Evolutionary conservation across 2,797 vertebrate genomes (phyloP).

Genomic region (Parotocinclus haroldoi): DNA sequence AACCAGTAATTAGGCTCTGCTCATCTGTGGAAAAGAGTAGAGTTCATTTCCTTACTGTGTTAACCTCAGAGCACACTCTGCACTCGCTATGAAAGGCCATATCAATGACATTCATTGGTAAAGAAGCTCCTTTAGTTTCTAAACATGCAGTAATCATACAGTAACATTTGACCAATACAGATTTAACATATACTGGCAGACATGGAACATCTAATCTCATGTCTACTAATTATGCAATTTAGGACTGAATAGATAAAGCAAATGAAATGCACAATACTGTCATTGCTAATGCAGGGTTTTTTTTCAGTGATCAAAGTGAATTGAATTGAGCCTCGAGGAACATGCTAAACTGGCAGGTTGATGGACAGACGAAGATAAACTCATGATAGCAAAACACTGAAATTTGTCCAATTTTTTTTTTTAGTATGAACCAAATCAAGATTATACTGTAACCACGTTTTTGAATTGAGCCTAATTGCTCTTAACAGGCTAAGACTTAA

Average conservation of each 20-base stretch:
- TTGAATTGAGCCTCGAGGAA: too few relatives aligned
- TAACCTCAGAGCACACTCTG: slow-evolving; percentile 42
- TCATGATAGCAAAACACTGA: too few relatives aligned
- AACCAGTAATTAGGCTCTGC: slow-evolving; percentile 51
- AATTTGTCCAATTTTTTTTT: too few relatives aligned
- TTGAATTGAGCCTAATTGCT: too few relatives aligned
- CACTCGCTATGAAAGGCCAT: slow-evolving; percentile 1
- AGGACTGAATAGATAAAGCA: neutral
- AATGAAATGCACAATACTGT: too few relatives aligned
- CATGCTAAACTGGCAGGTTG: too few relatives aligned
- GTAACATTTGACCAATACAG: neutral
- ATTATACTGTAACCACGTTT: too few relatives aligned
- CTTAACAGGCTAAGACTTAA: too few relatives aligned
- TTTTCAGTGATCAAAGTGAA: too few relatives aligned
- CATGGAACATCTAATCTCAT: neutral
- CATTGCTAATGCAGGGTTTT: too few relatives aligned
- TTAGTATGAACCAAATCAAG: too few relatives aligned
- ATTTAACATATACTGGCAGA: neutral
- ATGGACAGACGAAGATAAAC: too few relatives aligned
- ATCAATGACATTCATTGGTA: neutral
- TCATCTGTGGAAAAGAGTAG: slow-evolving; percentile 46
- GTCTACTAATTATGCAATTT: neutral
- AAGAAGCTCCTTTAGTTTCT: neutral
- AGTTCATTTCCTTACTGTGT: slow-evolving; percentile 51
- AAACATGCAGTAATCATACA: neutral